phyloP scores from a whole-genome alignment of 2,113 vertebrate genomes.

The Rostratula benghalensis region DNA sequence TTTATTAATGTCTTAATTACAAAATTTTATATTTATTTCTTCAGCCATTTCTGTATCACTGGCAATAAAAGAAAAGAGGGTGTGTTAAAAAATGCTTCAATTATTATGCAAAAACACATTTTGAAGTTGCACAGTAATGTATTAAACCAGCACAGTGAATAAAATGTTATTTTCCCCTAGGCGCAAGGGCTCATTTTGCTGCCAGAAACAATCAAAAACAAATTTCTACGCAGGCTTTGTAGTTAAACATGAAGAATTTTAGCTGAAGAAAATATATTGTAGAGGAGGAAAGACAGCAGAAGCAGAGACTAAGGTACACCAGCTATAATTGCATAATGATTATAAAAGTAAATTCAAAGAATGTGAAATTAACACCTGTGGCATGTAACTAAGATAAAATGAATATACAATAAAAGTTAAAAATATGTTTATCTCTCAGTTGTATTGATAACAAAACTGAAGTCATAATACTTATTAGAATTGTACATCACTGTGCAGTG shows the following conservation, averaged over 20 bases:
- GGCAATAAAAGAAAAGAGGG: background rate
- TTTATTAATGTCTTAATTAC: background rate
- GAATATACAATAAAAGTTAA: background rate
- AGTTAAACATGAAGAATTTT: slow-evolving; percentile 60
- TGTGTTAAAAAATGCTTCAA: background rate
- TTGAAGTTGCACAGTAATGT: slow-evolving; percentile 45
- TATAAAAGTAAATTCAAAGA: slow-evolving; percentile 45
- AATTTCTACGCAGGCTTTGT: slow-evolving; percentile 62
- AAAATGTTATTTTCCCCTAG: slow-evolving; percentile 59
- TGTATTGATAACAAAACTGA: background rate
- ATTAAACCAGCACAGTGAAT: slow-evolving; percentile 57
- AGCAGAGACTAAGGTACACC: background rate
- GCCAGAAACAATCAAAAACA: slow-evolving; percentile 65
- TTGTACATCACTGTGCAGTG: background rate
- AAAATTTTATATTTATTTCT: background rate
- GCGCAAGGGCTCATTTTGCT: slow-evolving; percentile 49
- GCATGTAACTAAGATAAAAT: slow-evolving; percentile 8
- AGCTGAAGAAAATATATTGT: slow-evolving; percentile 38
- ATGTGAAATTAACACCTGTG: slow-evolving; percentile 49
- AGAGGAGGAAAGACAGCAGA: slow-evolving; percentile 7
- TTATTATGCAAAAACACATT: slow-evolving; percentile 59
- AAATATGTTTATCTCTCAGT: background rate
- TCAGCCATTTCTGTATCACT: background rate
- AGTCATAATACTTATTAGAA: background rate
- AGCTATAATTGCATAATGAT: slow-evolving; percentile 7